Evolutionary conservation across 2,113 vertebrate species (phyloP), one percentile per base, ranked within the genome.

Genomic region (Tretioscincus oriximinensis): DNA sequence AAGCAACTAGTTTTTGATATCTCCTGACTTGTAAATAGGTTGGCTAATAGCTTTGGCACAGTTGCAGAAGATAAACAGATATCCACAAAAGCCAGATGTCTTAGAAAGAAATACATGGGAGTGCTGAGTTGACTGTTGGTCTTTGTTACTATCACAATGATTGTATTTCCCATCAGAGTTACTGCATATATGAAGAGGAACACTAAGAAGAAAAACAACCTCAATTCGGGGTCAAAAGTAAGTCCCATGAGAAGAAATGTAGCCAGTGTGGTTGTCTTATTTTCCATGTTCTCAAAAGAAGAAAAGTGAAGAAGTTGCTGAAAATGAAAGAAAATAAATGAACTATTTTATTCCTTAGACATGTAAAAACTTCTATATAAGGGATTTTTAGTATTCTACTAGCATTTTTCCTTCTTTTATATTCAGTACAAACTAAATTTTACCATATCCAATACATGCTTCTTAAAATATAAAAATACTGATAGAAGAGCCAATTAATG

Each of bases 71-170:
- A 83, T 24, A 72, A 84, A 60, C 81, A 85, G 35, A 84, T 81
- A 61, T 84, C 87, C 5, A 85, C 31, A 76, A 81, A 81, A 22
- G 71, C 9, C 29, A 88, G 49, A 18, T 85, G 80, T 9, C 64
- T 45, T 1, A 83, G 81, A 5, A 85, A 78, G 7, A 88, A 83
- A 21, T 83, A 85, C 81, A 88, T 83, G 11, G 84, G 80, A 28
- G 24, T 83, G 18, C 70, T 65, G 29, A 85, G 84, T 28, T 81
- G 49, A 28, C 9, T 70, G 20, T 67, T 65, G 24, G 63, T 31
- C 16, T 16, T 65, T 72, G 83, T 79, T 14, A 81, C 69, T 24
- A 81, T 18, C 7, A 83, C 31, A 49, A 88, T 85, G 14, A 81
- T 54, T 1, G 49, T 31, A 63, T 88, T 88, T 65, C 83, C 84